Percentiles rank a stretch among this genome's conserved stretches.
phyloP scores from a whole-genome alignment of 2,888 invertebrate species.

The Periphyllus acericola region DNA sequence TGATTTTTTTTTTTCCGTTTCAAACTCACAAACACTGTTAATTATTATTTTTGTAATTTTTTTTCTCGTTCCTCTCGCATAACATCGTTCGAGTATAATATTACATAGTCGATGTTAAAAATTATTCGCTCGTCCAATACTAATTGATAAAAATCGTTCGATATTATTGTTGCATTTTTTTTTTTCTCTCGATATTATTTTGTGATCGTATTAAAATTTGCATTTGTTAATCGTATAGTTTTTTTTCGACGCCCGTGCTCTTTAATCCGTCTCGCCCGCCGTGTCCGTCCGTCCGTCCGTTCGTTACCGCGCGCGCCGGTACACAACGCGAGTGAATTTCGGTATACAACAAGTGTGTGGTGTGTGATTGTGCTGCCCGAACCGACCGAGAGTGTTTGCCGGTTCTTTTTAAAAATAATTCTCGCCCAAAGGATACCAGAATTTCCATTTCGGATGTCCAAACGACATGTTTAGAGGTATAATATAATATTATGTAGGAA shows the following conservation, averaged over 20 bases:
- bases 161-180: too few species aligned
- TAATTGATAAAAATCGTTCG: neutral
- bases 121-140: neutral
- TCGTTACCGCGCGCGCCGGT: neutral
- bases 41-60: neutral
- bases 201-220: too few species aligned
- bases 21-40: neutral
- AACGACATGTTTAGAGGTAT: conserved; percentile 59
- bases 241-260: neutral
- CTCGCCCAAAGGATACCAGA: conserved; percentile 41
- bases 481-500: neutral
- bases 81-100: neutral
- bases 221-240: too few species aligned
- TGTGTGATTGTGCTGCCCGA: neutral
- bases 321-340: neutral
- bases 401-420: neutral
- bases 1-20: conserved; percentile 29
- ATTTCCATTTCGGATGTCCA: conserved; percentile 53
- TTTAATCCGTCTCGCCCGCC: neutral
- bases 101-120: neutral
- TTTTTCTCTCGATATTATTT: too few species aligned
- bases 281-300: conserved; percentile 9
- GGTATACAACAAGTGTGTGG: neutral
- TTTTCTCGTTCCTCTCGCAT: neutral
- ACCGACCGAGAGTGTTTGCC: neutral